These are phyloP conservation scores for Aselliscus stoliczkanus DNA, from an alignment of 2,797 vertebrate species.

Conservation along the genomic window DNA sequence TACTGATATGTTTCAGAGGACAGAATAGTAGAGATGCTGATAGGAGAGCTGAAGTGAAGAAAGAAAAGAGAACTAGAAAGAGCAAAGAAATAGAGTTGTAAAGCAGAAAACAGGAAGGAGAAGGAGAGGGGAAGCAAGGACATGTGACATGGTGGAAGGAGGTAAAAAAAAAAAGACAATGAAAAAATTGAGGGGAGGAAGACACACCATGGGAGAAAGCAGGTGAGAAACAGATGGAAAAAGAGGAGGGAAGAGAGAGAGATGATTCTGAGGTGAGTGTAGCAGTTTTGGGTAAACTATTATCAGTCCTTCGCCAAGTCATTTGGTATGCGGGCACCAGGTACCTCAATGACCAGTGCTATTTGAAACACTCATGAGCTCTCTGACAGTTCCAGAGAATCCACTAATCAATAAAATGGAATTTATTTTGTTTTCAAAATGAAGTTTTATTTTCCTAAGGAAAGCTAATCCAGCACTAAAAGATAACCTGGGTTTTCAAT, in stretches of 20 bases:
- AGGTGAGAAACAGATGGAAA: background rate
- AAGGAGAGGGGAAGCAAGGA: background rate
- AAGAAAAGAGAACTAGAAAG: background rate
- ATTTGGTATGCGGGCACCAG: background rate
- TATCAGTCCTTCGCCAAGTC: background rate
- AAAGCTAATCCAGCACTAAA: constrained; percentile 7
- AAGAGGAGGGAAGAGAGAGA: background rate
- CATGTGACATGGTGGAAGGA: background rate
- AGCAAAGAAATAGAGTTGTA: background rate
- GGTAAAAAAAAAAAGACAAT: background rate
- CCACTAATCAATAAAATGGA: background rate
- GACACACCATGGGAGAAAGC: background rate
- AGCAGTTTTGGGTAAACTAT: background rate
- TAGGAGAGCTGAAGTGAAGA: background rate
- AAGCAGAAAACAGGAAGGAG: background rate
- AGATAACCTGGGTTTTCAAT: background rate
- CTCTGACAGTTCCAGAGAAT: background rate
- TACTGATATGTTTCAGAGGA: background rate
- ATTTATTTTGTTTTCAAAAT: constrained; percentile 8
- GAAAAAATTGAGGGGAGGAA: background rate
- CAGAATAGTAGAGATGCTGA: background rate
- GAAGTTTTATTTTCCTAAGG: background rate
- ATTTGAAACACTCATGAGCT: background rate
- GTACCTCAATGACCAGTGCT: background rate
- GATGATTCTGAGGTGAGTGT: rapidly evolving